Conservation (phyloP, 2,113 vertebrate species). For the Pollachius pollachius region DNA sequence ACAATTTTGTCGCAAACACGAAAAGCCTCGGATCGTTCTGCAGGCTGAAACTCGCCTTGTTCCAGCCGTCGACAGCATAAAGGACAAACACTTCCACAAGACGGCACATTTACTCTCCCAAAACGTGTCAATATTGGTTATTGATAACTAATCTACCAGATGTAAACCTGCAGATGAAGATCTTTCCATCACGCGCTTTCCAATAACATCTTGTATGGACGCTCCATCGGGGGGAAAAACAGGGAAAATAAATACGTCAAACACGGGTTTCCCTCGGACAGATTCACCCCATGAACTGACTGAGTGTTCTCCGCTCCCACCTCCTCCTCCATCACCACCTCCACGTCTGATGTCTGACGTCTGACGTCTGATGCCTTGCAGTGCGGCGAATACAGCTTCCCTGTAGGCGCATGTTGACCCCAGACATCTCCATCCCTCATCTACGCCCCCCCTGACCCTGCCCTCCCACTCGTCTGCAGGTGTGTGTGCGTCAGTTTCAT, state of each 20-base stretch:
- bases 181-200: not conserved
- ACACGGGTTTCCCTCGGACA: not conserved
- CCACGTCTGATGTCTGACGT: slow-evolving; percentile 5
- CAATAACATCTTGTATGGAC: slow-evolving; percentile 4
- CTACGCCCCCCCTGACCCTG: slow-evolving; percentile 16
- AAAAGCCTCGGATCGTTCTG: slow-evolving; percentile 6
- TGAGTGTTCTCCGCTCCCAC: slow-evolving; percentile 21
- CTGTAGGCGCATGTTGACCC: slow-evolving; percentile 45
- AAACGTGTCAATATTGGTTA: not conserved
- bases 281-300: slow-evolving; percentile 32
- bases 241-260: too few relatives aligned
- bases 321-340: too few relatives aligned
- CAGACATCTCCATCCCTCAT: not conserved
- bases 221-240: not conserved
- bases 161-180: not conserved
- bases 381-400: slow-evolving; percentile 33
- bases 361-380: slow-evolving; percentile 36
- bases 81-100: too few relatives aligned
- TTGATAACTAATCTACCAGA: not conserved
- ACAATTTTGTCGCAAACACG: slow-evolving; percentile 15
- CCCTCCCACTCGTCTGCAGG: slow-evolving; percentile 56
- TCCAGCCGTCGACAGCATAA: not conserved
- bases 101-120: not conserved
- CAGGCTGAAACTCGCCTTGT: not conserved
- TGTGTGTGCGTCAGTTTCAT: slow-evolving; percentile 62